Conservation (phyloP, 1,140 invertebrate genomes). For the Drosophila mayri region DNA sequence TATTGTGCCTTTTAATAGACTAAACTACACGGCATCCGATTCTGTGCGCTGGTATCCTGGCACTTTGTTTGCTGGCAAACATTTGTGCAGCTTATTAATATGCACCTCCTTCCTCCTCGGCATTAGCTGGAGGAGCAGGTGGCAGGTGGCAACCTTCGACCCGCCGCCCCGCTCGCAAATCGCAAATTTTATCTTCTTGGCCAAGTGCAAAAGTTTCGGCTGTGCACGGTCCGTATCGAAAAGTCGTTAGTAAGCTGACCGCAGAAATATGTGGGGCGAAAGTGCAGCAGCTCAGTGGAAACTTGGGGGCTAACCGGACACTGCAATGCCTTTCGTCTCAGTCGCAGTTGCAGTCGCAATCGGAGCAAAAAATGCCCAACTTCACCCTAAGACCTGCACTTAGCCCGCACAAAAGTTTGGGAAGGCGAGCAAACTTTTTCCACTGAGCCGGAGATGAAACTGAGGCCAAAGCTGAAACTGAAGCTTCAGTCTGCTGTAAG, state of each 20-base stretch:
- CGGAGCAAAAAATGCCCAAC: constrained; percentile 66
- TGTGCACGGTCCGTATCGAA: constrained; percentile 65
- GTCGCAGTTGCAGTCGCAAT: constrained; percentile 36
- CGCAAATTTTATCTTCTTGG: constrained; percentile 71
- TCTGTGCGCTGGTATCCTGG: constrained; percentile 34
- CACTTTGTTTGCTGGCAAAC: constrained; percentile 67
- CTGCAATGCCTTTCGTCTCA: constrained; percentile 46
- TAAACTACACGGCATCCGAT: constrained; percentile 52
- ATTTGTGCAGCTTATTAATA: constrained; percentile 80
- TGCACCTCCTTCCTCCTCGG: constrained; percentile 19
- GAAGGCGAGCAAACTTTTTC: constrained; percentile 47
- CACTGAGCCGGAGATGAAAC: constrained; percentile 54
- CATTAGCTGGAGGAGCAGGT: constrained; percentile 59
- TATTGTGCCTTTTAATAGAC: constrained; percentile 78
- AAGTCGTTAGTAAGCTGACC: constrained; percentile 81
- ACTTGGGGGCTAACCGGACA: constrained; percentile 29
- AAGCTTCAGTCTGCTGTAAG: constrained; percentile 45
- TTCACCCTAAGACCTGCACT: constrained; percentile 70
- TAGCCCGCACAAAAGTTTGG: constrained; percentile 65
- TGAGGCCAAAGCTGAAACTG: constrained; percentile 25
- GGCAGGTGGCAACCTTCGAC: constrained; percentile 1
- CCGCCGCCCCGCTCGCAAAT: constrained; percentile 41
- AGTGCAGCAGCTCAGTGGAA: constrained; percentile 33
- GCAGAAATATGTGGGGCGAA: constrained; percentile 60
- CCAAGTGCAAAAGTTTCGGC: constrained; percentile 64